Evolutionary conservation across 2,888 invertebrate genomes (phyloP).

Genomic region (Pheosia gnoma): DNA sequence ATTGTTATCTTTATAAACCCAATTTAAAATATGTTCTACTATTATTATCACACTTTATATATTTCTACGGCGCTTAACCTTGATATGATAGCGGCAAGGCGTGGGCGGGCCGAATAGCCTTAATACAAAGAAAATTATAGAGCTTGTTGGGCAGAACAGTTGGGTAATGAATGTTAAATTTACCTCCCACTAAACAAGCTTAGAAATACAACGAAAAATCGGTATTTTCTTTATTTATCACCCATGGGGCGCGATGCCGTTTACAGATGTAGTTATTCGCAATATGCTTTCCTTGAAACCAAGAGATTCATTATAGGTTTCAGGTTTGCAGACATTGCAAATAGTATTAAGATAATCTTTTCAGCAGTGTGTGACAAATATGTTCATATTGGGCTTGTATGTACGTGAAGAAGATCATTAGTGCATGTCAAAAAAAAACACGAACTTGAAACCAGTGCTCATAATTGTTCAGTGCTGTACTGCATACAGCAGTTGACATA

Average conservation of each 20-base stretch:
- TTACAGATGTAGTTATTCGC: too few relatives aligned
- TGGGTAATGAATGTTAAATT: neutral
- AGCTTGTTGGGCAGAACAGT: neutral
- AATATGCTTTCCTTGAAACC: too few relatives aligned
- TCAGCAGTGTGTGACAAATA: too few relatives aligned
- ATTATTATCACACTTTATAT: neutral
- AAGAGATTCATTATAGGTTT: too few relatives aligned
- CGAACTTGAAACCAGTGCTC: neutral
- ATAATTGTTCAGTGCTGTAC: neutral
- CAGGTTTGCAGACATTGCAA: too few relatives aligned
- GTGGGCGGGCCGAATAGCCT: slow-evolving; percentile 1
- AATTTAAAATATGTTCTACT: too few relatives aligned
- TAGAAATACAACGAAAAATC: neutral
- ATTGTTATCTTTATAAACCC: too few relatives aligned
- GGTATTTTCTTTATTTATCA: neutral
- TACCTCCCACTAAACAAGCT: neutral
- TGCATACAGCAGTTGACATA: neutral
- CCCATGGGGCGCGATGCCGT: too few relatives aligned
- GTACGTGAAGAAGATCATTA: neutral
- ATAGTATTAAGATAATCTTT: too few relatives aligned
- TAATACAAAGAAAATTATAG: neutral
- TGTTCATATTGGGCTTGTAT: too few relatives aligned
- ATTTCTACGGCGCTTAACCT: slow-evolving; percentile 20
- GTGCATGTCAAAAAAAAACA: neutral
- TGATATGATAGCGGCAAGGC: slow-evolving; percentile 28